Conservation (phyloP, 2,113 vertebrate species). For the Chitala chitala region DNA sequence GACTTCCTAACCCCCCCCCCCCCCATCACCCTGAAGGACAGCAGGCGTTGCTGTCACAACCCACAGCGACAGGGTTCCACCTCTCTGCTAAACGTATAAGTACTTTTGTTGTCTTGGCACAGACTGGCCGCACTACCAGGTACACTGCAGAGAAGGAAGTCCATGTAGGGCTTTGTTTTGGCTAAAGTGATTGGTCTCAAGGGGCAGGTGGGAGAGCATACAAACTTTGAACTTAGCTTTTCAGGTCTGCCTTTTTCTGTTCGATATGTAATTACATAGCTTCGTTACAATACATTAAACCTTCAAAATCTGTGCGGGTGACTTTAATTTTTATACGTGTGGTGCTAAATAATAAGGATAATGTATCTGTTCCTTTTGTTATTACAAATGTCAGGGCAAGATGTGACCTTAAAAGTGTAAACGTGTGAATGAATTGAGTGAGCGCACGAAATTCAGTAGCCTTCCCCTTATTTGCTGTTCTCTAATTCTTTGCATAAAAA, state of each 20-base stretch:
- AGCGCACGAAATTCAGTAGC: too few species aligned
- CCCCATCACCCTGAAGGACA: not conserved
- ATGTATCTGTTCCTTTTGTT: not conserved
- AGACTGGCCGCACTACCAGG: not conserved
- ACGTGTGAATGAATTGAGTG: conserved; percentile 46
- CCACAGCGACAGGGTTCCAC: too few species aligned
- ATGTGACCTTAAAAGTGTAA: not conserved
- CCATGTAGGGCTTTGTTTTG: too few species aligned
- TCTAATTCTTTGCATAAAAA: conserved; percentile 43
- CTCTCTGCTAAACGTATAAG: not conserved
- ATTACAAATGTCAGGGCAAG: not conserved
- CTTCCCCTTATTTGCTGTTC: conserved; percentile 39
- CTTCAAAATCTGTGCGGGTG: conserved; percentile 42
- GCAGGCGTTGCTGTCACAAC: too few species aligned
- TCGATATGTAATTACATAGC: conserved; percentile 25
- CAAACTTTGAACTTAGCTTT: not conserved
- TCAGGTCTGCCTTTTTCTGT: not conserved
- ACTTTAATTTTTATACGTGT: conserved; percentile 26
- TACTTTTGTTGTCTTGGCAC: not conserved
- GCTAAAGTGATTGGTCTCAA: too few species aligned
- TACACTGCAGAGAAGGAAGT: too few species aligned
- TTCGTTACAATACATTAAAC: conserved; percentile 56
- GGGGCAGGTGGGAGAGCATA: too few species aligned
- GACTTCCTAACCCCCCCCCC: not conserved
- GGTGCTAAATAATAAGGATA: not conserved